Conservation (phyloP, 1,140 invertebrate genomes). For the Trachymyrmex septentrionalis region DNA sequence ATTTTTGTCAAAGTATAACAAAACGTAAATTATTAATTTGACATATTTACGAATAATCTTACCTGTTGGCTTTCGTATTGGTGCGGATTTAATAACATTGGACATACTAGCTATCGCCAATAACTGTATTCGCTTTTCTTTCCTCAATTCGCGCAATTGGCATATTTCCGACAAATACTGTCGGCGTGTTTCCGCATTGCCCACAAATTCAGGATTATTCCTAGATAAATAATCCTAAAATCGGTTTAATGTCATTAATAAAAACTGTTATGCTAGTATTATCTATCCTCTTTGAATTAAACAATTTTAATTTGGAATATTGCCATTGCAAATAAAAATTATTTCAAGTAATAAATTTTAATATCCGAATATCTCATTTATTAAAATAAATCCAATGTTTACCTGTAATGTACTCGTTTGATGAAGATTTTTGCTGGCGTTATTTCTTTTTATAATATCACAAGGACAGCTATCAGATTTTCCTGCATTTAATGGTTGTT, state of each 20-base stretch:
- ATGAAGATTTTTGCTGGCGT: constrained; percentile 49
- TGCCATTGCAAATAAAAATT: neutral
- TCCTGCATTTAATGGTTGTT: constrained; percentile 30
- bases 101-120: constrained; percentile 81
- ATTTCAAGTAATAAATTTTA: neutral
- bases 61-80: constrained; percentile 77
- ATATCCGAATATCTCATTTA: neutral
- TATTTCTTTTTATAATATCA: constrained; percentile 66
- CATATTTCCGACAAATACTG: constrained; percentile 84
- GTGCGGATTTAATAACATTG: constrained; percentile 66
- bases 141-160: constrained; percentile 81
- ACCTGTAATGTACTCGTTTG: constrained; percentile 78
- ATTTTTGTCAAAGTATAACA: neutral
- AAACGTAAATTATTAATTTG: constrained; percentile 45
- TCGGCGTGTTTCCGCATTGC: constrained; percentile 83
- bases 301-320: neutral
- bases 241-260: neutral
- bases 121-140: constrained; percentile 81
- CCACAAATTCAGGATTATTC: constrained; percentile 84
- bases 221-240: constrained; percentile 83
- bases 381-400: neutral
- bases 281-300: neutral
- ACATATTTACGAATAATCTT: constrained; percentile 33
- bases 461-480: constrained; percentile 73
- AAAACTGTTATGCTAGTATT: neutral